Percentiles rank a stretch among this genome's conserved stretches.
These are phyloP conservation scores for Drosophila nannoptera DNA, from an alignment of 1,140 invertebrate genomes.

Conservation along the genomic window DNA sequence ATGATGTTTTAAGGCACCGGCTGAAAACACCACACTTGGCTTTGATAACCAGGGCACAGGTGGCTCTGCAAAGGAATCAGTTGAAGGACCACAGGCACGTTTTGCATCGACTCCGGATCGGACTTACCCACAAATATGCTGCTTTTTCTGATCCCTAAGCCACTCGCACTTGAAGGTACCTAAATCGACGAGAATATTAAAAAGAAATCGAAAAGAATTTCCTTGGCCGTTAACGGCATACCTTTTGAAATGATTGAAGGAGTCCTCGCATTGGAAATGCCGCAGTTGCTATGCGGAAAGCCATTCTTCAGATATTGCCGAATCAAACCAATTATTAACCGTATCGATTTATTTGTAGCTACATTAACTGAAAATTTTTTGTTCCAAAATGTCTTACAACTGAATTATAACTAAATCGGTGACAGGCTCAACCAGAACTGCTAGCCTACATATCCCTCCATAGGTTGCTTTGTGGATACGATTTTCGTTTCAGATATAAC, in stretches of 20 bases:
- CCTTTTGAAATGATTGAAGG: not conserved
- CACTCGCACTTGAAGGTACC: not conserved
- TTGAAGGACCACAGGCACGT: not conserved
- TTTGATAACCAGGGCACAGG: slow-evolving; percentile 1
- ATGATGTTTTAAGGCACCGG: slow-evolving; percentile 12
- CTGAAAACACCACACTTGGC: slow-evolving; percentile 23
- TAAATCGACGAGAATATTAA: not conserved
- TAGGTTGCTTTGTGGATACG: slow-evolving; percentile 1
- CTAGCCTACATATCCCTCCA: not conserved
- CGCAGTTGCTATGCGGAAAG: not conserved
- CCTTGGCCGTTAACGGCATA: not conserved
- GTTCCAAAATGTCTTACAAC: not conserved
- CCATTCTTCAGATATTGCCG: slow-evolving; percentile 2
- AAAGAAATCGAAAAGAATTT: not conserved
- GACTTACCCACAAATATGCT: slow-evolving; percentile 13
- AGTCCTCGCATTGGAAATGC: not conserved
- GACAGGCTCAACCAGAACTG: not conserved
- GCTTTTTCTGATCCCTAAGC: not conserved
- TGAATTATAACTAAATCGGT: not conserved
- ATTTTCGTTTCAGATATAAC: not conserved
- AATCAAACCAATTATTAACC: not conserved
- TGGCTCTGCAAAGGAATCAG: slow-evolving; percentile 16
- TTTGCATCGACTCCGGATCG: not conserved
- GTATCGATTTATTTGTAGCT: not conserved
- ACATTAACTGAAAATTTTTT: not conserved